Evolutionary conservation across 2,797 vertebrate species (phyloP).

Genomic region (Anomalospiza imberbis): DNA sequence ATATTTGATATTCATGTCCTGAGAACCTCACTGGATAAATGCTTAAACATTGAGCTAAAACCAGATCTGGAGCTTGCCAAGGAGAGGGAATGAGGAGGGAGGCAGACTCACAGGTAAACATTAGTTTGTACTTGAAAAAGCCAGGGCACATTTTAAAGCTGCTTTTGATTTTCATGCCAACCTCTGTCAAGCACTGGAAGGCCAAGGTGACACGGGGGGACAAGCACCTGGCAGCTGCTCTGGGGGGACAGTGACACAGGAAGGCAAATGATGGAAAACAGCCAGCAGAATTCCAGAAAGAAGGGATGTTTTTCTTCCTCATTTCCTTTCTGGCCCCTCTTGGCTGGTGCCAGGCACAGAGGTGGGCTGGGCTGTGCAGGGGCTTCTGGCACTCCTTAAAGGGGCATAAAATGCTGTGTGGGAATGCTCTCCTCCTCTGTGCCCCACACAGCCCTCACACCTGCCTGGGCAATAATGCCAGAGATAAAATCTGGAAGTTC

Average conservation of each 20-base stretch:
- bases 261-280: neutral
- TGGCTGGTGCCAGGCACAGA: neutral
- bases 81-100: neutral
- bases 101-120: slow-evolving; percentile 53
- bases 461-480: neutral
- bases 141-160: slow-evolving; percentile 18
- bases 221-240: neutral
- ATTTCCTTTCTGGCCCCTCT: neutral
- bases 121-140: slow-evolving; percentile 48
- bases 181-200: neutral
- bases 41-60: neutral
- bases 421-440: neutral
- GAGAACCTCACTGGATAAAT: neutral
- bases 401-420: neutral
- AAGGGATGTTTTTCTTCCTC: neutral
- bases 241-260: neutral
- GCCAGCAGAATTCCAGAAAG: neutral
- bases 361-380: neutral
- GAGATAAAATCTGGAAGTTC: neutral
- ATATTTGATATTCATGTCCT: neutral
- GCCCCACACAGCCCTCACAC: neutral
- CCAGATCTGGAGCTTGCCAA: neutral
- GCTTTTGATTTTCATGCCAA: slow-evolving; percentile 8
- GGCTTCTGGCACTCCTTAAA: neutral
- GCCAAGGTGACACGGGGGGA: neutral